Conservation (phyloP, 2,113 vertebrate species). For the Opisthocomus hoazin region DNA sequence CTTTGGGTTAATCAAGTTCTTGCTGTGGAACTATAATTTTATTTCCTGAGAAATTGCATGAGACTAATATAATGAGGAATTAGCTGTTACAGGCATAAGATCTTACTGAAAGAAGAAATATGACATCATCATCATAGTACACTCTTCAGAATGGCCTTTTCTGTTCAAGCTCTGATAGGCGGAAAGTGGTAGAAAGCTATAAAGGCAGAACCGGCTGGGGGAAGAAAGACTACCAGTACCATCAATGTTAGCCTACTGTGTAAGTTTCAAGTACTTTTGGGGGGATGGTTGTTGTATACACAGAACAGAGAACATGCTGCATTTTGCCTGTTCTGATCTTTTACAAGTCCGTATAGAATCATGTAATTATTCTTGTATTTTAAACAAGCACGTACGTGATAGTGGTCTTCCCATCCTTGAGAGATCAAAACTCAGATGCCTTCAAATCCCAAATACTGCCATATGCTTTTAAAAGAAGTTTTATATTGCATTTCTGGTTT, state of each 20-base stretch:
- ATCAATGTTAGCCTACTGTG: not conserved
- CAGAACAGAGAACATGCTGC: not conserved
- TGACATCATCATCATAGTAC: not conserved
- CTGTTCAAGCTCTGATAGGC: not conserved
- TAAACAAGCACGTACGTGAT: not conserved
- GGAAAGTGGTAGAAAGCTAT: not conserved
- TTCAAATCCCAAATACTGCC: not conserved
- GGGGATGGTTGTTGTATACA: not conserved
- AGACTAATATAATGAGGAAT: slow-evolving; percentile 32
- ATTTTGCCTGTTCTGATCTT: not conserved
- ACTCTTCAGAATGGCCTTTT: not conserved
- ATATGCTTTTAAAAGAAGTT: not conserved
- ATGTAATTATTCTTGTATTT: not conserved
- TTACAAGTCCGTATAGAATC: not conserved
- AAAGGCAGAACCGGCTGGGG: not conserved
- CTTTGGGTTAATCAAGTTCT: slow-evolving; percentile 21
- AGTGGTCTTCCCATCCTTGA: not conserved
- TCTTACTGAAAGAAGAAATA: not conserved
- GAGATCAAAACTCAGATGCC: not conserved
- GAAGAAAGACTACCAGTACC: not conserved
- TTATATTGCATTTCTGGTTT: not conserved
- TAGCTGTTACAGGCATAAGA: slow-evolving; percentile 4
- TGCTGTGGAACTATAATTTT: slow-evolving; percentile 20
- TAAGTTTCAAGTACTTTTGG: not conserved
- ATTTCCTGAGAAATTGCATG: slow-evolving; percentile 50